Conservation (phyloP, 2,113 vertebrate species). For the Trochalopteron elliotii region DNA sequence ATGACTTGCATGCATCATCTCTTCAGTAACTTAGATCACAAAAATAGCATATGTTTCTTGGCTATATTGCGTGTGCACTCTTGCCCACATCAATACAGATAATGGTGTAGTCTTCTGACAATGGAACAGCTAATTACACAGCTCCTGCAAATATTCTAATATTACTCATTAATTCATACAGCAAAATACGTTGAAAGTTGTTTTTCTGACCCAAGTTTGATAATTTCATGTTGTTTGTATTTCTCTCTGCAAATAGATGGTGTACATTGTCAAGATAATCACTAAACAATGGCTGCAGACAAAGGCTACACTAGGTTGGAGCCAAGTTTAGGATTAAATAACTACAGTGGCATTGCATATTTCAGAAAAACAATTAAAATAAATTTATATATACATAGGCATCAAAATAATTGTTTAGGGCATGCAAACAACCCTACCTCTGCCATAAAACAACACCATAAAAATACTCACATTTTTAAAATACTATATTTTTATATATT, state of each 20-base stretch:
- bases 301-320: neutral
- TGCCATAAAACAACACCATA: neutral
- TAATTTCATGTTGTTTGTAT: neutral
- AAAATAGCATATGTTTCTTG: neutral
- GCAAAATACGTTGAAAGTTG: neutral
- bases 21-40: neutral
- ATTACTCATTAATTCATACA: neutral
- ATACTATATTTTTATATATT: neutral
- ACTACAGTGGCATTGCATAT: fast-evolving
- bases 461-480: neutral
- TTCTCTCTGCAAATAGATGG: neutral
- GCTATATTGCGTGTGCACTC: neutral
- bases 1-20: neutral
- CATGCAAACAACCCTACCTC: neutral
- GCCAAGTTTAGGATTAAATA: neutral
- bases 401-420: neutral
- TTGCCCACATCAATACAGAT: neutral
- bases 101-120: neutral
- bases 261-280: neutral
- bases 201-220: neutral
- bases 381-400: neutral
- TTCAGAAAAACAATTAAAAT: neutral
- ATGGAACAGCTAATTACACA: neutral
- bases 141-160: neutral
- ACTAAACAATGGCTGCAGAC: neutral